Evolutionary conservation across 2,797 vertebrate genomes (phyloP), one percentile per base, ranked within the genome.

Genomic region (Ambastaia sidthimunki): DNA sequence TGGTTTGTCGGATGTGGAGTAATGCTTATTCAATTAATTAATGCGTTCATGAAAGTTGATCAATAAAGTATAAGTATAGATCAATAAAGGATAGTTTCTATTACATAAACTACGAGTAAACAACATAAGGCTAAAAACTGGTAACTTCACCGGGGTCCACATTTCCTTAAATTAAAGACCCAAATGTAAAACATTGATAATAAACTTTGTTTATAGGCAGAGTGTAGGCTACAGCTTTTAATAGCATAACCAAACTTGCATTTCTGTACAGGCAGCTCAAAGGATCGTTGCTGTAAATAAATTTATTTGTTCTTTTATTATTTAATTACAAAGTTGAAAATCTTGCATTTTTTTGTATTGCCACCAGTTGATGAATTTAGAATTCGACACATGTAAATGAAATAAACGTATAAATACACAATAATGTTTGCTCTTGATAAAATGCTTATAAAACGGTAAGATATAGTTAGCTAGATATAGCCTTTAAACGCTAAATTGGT

Each of bases 1-100:
- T 77, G 11, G 25, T 60, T 77, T 1, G 19, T 5, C 41, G 50
- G 71, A 78, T 76, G 78, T 75, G 31, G 44, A 63, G 25, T 74
- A 81, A 76, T 82, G 62, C 47, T 18, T 63, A 80, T 81, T 76
- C 60, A 83, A 83, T 84, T 80, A 78, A 77, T 71, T 57, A 54
- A 81, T 60, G 66, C 66, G 15, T 73, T 72, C 68, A 44, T 78
- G 74, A 73, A 23, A 18, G 54, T 44, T 59, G 7, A 41, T 9
- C 37, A 80, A 19, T 71, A 3, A 78, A 69, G 71, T 48, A 28
- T 28, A 28, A 28, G 28, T 28, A 28, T 28, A 28, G 28, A 28
- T 28, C 2, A 28, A 28, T 28, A 28, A 2, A 28, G 28, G 28
- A 28, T 28, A 2, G 28, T 18, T n/a, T 16, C 25, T 65, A 7